Evolutionary conservation across 2,113 vertebrate species (phyloP).

Genomic region (Choloepus hoffmanni): DNA sequence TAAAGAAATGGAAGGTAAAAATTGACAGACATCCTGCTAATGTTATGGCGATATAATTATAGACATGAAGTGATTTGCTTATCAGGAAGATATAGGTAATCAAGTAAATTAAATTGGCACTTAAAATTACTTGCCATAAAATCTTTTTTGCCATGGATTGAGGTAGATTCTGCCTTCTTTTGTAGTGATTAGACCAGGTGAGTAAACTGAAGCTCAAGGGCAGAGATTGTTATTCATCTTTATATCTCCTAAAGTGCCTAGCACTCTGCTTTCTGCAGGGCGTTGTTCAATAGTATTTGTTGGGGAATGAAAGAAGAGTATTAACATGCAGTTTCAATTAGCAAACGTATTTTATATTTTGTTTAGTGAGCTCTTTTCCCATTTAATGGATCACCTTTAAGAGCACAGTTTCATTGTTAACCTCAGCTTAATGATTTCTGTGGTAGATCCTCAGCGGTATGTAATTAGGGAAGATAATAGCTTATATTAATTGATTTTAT

Average conservation of each 20-base stretch:
- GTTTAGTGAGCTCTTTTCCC: slow-evolving; percentile 37
- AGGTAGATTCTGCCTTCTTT: not conserved
- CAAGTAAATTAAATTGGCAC: slow-evolving; percentile 39
- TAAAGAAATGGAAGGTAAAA: slow-evolving; percentile 55
- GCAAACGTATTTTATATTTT: slow-evolving; percentile 32
- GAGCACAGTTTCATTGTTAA: slow-evolving; percentile 23
- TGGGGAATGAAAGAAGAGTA: not conserved
- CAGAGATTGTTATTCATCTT: not conserved
- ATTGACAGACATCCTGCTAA: slow-evolving; percentile 28
- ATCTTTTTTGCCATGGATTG: not conserved
- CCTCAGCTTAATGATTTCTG: not conserved
- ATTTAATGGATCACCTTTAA: not conserved
- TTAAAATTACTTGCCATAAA: slow-evolving; percentile 49
- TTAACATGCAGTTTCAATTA: slow-evolving; percentile 31
- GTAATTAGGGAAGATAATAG: slow-evolving; percentile 16
- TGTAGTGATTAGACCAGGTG: slow-evolving; percentile 21
- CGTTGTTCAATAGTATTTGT: not conserved
- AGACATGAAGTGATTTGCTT: slow-evolving; percentile 29
- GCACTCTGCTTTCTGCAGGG: not conserved
- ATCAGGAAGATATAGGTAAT: not conserved
- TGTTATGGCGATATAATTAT: not conserved
- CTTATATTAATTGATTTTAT: slow-evolving; percentile 17
- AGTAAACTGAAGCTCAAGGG: not conserved
- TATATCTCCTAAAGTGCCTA: not conserved
- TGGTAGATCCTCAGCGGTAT: not conserved